phyloP scores from a whole-genome alignment of 2,888 invertebrate genomes.

The Nemotelus pantherinus region DNA sequence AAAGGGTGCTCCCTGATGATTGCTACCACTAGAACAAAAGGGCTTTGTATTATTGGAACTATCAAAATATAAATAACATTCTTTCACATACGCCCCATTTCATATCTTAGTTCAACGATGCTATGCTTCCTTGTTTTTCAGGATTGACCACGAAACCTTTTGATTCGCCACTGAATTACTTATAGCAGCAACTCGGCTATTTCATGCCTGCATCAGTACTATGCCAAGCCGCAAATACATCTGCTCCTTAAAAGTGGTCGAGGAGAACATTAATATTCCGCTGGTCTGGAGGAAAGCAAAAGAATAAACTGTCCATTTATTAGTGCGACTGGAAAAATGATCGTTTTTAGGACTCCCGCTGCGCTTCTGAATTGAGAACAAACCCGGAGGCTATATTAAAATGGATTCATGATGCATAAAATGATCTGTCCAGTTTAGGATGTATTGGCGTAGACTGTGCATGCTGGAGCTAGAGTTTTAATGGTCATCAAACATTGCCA shows the following conservation, averaged over 20 bases:
- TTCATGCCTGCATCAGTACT: too few species aligned
- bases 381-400: constrained; percentile 75
- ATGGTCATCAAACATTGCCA: constrained; percentile 23
- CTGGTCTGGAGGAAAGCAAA: background rate
- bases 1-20: background rate
- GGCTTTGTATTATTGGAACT: background rate
- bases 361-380: constrained; percentile 79
- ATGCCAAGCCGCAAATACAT: background rate
- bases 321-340: constrained; percentile 55
- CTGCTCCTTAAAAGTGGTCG: constrained; percentile 14
- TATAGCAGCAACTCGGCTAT: background rate
- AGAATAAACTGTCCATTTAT: constrained; percentile 55
- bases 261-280: constrained; percentile 33
- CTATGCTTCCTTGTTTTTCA: too few species aligned
- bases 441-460: background rate
- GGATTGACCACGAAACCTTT: background rate
- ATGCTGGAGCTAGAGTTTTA: constrained; percentile 17
- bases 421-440: constrained; percentile 43
- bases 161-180: constrained; percentile 23
- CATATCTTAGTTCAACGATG: too few species aligned
- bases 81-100: too few species aligned
- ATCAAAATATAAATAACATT: too few species aligned
- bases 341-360: constrained; percentile 71
- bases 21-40: background rate
- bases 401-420: constrained; percentile 61